Evolutionary conservation across 1,140 invertebrate genomes (phyloP).

Genomic region (Drosophila punjabiensis): DNA sequence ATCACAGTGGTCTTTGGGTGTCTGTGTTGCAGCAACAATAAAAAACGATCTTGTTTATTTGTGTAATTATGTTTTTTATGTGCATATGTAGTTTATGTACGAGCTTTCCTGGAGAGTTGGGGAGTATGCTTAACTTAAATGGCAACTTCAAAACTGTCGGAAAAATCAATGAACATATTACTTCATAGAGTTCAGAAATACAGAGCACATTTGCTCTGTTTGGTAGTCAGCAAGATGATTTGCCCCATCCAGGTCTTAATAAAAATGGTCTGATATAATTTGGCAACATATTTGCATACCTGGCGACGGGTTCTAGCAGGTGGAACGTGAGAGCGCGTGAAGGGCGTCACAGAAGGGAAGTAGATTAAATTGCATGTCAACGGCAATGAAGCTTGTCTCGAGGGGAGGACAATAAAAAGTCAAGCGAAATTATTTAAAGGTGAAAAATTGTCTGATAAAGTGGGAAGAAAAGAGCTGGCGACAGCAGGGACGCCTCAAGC

Average conservation of each 20-base stretch:
- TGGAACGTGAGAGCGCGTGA: slow-evolving; percentile 17
- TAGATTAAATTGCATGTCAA: slow-evolving; percentile 66
- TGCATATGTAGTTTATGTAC: background rate
- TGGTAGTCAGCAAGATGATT: slow-evolving; percentile 9
- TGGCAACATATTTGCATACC: slow-evolving; percentile 36
- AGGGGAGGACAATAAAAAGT: slow-evolving; percentile 53
- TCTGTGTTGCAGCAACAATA: slow-evolving; percentile 38
- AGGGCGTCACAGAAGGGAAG: slow-evolving; percentile 15
- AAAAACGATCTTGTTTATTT: slow-evolving; percentile 1
- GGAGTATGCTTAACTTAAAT: background rate
- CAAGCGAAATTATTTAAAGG: slow-evolving; percentile 64
- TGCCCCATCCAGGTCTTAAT: background rate
- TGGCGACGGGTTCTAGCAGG: background rate
- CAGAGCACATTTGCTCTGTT: background rate
- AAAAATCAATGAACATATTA: background rate
- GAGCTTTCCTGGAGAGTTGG: slow-evolving; percentile 15
- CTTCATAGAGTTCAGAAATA: background rate
- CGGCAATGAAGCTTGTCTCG: slow-evolving; percentile 12
- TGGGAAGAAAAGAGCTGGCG: slow-evolving; percentile 3
- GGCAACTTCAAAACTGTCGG: background rate
- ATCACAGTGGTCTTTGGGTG: background rate
- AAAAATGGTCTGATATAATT: slow-evolving; percentile 27
- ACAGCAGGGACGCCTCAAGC: background rate
- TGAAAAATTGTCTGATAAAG: slow-evolving; percentile 64
- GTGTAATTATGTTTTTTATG: background rate